Percentiles rank a stretch among this genome's conserved stretches.
Conservation (phyloP, 2,797 vertebrate species). For the Todus mexicanus region DNA sequence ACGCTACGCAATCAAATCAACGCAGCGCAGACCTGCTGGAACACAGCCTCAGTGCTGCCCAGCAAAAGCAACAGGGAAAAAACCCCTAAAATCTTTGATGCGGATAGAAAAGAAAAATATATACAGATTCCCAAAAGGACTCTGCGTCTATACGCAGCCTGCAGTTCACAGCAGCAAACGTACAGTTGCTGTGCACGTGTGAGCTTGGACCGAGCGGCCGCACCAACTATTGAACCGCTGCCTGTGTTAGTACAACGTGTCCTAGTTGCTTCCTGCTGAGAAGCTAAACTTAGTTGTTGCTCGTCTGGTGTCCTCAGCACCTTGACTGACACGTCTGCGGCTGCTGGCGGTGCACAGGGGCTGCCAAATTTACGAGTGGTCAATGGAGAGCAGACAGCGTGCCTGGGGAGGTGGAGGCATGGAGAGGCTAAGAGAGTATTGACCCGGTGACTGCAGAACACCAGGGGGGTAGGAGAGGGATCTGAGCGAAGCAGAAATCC, state of each 20-base stretch:
- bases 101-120: neutral
- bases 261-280: slow-evolving; percentile 49
- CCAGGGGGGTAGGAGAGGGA: neutral
- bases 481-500: neutral
- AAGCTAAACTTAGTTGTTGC: slow-evolving; percentile 46
- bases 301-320: slow-evolving; percentile 42
- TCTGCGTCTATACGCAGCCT: neutral
- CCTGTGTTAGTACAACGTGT: slow-evolving; percentile 18
- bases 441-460: neutral
- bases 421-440: neutral
- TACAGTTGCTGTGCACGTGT: neutral
- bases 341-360: slow-evolving; percentile 10
- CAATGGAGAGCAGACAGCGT: neutral
- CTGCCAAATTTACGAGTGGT: neutral
- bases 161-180: neutral
- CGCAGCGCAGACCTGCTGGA: neutral
- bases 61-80: neutral
- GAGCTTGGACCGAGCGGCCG: neutral
- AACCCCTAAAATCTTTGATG: neutral
- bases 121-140: slow-evolving; percentile 27
- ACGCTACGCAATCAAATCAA: neutral
- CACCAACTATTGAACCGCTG: neutral
- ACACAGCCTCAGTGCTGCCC: neutral
- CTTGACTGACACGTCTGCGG: neutral
- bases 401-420: fast-evolving